Conservation (phyloP, 2,113 vertebrate species). For the Notiomystis cincta region DNA sequence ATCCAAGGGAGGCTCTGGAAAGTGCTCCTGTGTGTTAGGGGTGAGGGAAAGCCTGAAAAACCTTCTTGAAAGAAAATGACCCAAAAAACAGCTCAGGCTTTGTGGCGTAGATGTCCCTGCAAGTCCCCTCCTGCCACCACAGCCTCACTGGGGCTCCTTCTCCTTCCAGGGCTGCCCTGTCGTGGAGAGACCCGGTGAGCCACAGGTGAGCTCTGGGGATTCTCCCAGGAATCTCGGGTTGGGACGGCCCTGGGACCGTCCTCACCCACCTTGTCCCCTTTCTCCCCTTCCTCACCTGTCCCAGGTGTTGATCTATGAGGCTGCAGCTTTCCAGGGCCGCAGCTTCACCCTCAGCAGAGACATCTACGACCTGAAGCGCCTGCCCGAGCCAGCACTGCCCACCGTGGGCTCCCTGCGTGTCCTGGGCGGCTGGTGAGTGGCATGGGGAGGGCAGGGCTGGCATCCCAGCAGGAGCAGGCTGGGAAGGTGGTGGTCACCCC, state of each 20-base stretch:
- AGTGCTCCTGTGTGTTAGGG: background rate
- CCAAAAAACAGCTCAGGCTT: background rate
- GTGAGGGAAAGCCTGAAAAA: background rate
- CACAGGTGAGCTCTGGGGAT: slow-evolving; percentile 75
- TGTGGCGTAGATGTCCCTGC: background rate
- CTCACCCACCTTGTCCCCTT: background rate
- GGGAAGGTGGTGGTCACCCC: background rate
- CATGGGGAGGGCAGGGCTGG: background rate
- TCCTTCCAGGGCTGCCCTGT: slow-evolving; percentile 82
- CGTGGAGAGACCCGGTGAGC: slow-evolving; percentile 84
- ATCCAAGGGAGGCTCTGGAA: accelerated
- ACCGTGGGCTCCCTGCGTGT: slow-evolving; percentile 83
- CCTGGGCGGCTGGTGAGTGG: slow-evolving; percentile 87
- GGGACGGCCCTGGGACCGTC: accelerated
- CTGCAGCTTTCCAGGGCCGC: slow-evolving; percentile 80
- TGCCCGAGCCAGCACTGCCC: slow-evolving; percentile 67
- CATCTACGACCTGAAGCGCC: slow-evolving; percentile 79
- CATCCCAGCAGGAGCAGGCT: background rate
- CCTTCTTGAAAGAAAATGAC: background rate
- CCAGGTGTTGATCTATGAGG: slow-evolving; percentile 85
- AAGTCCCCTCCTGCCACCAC: background rate
- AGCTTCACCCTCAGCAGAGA: slow-evolving; percentile 80
- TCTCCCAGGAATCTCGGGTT: accelerated
- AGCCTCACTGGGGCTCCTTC: slow-evolving; percentile 25
- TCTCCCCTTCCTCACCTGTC: background rate